phyloP scores from a whole-genome alignment of 2,113 vertebrate species.

The Chamaea fasciata region DNA sequence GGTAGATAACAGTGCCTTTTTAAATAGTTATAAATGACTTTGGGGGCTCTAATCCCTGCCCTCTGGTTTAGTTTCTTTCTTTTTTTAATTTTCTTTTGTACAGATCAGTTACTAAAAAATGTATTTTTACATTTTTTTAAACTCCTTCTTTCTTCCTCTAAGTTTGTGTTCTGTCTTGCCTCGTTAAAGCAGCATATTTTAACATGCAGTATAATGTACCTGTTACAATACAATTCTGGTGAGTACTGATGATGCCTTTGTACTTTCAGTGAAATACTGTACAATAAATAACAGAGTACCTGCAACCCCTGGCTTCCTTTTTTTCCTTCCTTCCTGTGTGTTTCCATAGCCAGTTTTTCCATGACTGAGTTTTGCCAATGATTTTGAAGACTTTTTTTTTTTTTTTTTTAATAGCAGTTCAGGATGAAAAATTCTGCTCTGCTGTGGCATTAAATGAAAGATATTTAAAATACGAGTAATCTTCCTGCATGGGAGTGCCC shows the following conservation, averaged over 20 bases:
- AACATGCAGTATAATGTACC: slow-evolving; percentile 52
- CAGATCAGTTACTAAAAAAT: slow-evolving; percentile 60
- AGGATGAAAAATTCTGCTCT: neutral
- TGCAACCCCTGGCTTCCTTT: slow-evolving; percentile 26
- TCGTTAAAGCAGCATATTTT: slow-evolving; percentile 17
- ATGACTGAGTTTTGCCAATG: neutral
- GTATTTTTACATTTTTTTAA: slow-evolving; percentile 31
- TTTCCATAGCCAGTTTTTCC: neutral
- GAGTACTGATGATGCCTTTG: slow-evolving; percentile 74
- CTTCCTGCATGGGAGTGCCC: neutral
- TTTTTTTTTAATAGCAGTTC: neutral
- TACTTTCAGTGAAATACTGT: slow-evolving; percentile 70
- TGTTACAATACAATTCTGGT: slow-evolving; percentile 62
- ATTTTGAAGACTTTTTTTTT: neutral
- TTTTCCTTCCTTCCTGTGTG: neutral
- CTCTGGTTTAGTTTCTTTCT: neutral
- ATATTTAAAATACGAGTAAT: neutral
- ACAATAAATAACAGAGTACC: slow-evolving; percentile 77
- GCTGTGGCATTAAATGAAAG: neutral
- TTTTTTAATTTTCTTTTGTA: slow-evolving; percentile 29
- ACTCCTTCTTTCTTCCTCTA: neutral
- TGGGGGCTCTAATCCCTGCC: slow-evolving; percentile 31
- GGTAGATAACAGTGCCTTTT: slow-evolving; percentile 60
- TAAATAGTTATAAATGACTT: slow-evolving; percentile 49
- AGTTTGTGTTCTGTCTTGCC: slow-evolving; percentile 47